phyloP scores from a whole-genome alignment of 2,113 vertebrate genomes.

The Caracal caracal region DNA sequence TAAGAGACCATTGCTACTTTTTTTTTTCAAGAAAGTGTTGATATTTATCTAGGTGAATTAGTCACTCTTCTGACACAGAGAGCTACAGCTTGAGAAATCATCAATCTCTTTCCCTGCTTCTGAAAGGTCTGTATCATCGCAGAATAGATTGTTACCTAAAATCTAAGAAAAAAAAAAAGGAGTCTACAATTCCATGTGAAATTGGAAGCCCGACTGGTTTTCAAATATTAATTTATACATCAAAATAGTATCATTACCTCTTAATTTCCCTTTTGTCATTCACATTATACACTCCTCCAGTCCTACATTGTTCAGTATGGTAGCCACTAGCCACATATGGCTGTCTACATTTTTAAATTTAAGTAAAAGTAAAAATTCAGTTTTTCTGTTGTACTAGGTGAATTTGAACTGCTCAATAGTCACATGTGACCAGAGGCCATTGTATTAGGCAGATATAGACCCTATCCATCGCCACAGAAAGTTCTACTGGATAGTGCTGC shows the following conservation, averaged over 20 bases:
- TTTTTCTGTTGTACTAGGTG: not conserved
- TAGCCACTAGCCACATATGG: not conserved
- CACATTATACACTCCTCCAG: not conserved
- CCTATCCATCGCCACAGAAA: not conserved
- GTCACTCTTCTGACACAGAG: not conserved
- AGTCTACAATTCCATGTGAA: not conserved
- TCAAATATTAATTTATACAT: not conserved
- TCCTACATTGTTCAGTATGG: not conserved
- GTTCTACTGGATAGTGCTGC: not conserved
- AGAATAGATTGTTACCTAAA: not conserved
- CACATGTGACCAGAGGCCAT: not conserved
- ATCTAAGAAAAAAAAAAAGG: not conserved
- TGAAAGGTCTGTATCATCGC: not conserved
- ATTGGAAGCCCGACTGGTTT: not conserved
- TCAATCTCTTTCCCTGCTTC: not conserved
- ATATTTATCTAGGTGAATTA: not conserved
- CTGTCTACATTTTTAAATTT: constrained; percentile 17
- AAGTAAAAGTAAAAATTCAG: not conserved
- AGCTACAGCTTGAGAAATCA: not conserved
- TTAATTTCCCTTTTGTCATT: not conserved
- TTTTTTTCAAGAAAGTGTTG: not conserved
- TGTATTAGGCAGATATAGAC: not conserved
- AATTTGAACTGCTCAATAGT: not conserved
- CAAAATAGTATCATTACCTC: not conserved
- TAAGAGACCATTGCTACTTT: not conserved